Evolutionary conservation across 2,797 vertebrate species (phyloP).

Genomic region (Phalanger gymnotis): DNA sequence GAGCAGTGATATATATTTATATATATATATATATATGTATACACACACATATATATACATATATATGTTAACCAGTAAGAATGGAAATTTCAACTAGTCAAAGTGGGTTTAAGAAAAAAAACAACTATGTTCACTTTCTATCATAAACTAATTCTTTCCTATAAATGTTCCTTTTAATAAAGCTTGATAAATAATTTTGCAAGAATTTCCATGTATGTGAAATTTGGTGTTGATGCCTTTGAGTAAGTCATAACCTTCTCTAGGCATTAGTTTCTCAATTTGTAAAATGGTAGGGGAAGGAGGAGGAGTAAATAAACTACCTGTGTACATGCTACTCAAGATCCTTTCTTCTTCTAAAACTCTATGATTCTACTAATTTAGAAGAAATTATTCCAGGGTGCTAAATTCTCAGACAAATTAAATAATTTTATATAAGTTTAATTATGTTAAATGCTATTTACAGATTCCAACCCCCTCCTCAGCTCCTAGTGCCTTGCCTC

Average conservation of each 20-base stretch:
- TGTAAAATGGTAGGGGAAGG: neutral
- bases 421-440: neutral
- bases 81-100: conserved; percentile 52
- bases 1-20: neutral
- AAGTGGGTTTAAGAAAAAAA: conserved; percentile 4
- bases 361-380: neutral
- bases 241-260: neutral
- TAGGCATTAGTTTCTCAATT: neutral
- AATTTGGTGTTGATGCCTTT: neutral
- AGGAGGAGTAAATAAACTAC: neutral
- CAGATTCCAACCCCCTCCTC: neutral
- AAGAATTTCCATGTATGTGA: neutral
- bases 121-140: conserved; percentile 9
- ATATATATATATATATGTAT: no score
- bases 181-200: conserved; percentile 54
- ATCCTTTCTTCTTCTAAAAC: neutral
- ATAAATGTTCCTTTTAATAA: conserved; percentile 44
- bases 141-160: conserved; percentile 43
- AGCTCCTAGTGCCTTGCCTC: neutral
- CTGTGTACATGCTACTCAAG: neutral
- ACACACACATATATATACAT: no score
- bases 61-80: neutral
- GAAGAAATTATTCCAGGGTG: neutral
- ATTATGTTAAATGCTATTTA: neutral
- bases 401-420: neutral